These are phyloP conservation scores for Drosophila rufa DNA, from an alignment of 1,140 invertebrate species.

Conservation along the genomic window DNA sequence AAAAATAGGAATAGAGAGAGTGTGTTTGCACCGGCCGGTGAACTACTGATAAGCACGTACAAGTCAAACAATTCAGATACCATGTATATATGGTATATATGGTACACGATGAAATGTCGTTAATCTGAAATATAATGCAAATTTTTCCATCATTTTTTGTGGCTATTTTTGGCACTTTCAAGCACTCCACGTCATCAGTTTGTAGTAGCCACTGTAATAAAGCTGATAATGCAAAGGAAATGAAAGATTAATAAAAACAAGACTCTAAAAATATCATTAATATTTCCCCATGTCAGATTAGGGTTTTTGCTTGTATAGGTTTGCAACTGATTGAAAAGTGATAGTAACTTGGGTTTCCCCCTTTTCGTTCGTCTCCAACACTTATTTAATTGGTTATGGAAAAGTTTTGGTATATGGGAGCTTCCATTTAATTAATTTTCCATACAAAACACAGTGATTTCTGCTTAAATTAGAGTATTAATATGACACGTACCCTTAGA, in stretches of 20 bases:
- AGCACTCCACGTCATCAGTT: constrained; percentile 63
- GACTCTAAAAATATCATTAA: not conserved
- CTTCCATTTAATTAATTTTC: not conserved
- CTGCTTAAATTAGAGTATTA: not conserved
- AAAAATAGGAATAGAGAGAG: constrained; percentile 2
- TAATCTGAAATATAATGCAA: constrained; percentile 46
- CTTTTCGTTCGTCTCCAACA: not conserved
- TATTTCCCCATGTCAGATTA: constrained; percentile 12
- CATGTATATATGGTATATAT: constrained; percentile 37
- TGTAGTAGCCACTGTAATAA: not conserved
- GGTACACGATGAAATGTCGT: constrained; percentile 24
- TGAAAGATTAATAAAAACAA: not conserved
- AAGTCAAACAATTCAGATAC: constrained; percentile 6
- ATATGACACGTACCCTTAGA: not conserved
- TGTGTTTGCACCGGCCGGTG: constrained; percentile 59
- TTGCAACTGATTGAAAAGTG: not conserved
- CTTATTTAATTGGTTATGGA: not conserved
- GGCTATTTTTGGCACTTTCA: constrained; percentile 13
- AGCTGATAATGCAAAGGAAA: constrained; percentile 33
- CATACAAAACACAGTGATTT: not conserved
- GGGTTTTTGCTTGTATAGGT: not conserved
- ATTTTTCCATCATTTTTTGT: constrained; percentile 2
- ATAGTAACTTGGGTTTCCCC: not conserved
- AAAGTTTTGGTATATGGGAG: not conserved
- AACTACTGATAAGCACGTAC: constrained; percentile 65